Evolutionary conservation across 2,113 vertebrate species (phyloP), one percentile per base, ranked within the genome.

Genomic region (Geococcyx californianus): DNA sequence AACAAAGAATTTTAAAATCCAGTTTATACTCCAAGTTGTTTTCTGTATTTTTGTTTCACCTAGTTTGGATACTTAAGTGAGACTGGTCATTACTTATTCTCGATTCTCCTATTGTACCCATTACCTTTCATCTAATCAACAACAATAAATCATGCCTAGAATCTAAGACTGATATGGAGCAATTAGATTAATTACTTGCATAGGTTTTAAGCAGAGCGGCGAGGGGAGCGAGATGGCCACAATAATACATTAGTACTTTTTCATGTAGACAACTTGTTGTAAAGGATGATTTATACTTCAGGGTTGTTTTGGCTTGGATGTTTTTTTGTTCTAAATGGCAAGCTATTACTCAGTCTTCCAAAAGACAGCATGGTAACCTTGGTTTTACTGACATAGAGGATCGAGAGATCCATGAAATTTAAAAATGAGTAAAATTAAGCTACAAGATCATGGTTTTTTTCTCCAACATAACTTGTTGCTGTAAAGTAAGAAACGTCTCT

Each of bases 1-100:
- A 96, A 97, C 91, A 97, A 97, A 97, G 95, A 95, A 95, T 96
- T 97, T 96, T 93, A 97, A 95, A 96, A 97, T 95, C 95, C 89
- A 93, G 94, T 96, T 95, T 97, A 96, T 47, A 97, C 78, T 95
- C 31, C 7, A 16, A 87, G 69, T 75, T 95, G 81, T 77, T 97
- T 85, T 95, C 72, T 85, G 26, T 51, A 89, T 85, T 85, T 34
- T 73, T 86, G 54, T 91, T 95, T 95, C 70, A 95, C 49, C 86
- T 96, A 95, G 26, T 73, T 75, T 79, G 84, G 93, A 76, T 18
- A 82, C 40, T 77, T 93, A 93, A 74, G 29, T 42, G 28, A 85
- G 54, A 73, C 42, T 1, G 4, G 29, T 55, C 59, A 90, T 63
- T 87, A 93, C 33, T 52, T 36, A 82, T 64, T 84, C 85, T 73